Conservation (phyloP, 2,113 vertebrate genomes). For the Malurus melanocephalus region DNA sequence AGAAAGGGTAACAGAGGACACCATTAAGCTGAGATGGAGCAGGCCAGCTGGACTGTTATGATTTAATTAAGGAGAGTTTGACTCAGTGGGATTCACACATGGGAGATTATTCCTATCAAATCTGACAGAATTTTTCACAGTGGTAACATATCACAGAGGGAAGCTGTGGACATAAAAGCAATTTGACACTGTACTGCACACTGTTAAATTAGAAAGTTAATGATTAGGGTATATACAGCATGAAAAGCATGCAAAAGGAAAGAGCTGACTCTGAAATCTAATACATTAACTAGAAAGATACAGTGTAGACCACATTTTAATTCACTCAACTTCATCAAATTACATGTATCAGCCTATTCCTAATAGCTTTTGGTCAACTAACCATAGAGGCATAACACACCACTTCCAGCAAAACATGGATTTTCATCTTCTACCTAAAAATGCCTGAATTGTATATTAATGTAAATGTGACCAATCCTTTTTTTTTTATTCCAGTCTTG, state of each 20-base stretch:
- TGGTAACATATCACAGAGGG: conserved; percentile 31
- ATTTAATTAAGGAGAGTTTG: conserved; percentile 53
- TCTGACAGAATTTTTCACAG: conserved; percentile 44
- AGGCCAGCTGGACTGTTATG: conserved; percentile 49
- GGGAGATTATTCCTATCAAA: conserved; percentile 36
- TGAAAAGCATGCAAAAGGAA: background rate
- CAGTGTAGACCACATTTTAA: background rate
- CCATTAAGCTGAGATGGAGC: background rate
- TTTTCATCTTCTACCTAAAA: background rate
- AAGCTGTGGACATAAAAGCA: background rate
- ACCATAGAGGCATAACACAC: background rate
- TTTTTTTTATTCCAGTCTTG: background rate
- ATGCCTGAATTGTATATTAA: background rate
- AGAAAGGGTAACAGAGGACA: conserved; percentile 34
- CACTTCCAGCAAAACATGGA: background rate
- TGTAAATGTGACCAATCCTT: background rate
- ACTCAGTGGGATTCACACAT: conserved; percentile 53
- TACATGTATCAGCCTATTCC: background rate
- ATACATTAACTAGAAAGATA: background rate
- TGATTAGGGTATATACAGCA: background rate
- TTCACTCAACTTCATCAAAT: background rate
- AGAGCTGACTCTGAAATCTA: background rate
- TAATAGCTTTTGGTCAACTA: background rate
- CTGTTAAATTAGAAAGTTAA: background rate
- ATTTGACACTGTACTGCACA: background rate